Conservation (phyloP, 2,797 vertebrate species). For the Sparus aurata region DNA sequence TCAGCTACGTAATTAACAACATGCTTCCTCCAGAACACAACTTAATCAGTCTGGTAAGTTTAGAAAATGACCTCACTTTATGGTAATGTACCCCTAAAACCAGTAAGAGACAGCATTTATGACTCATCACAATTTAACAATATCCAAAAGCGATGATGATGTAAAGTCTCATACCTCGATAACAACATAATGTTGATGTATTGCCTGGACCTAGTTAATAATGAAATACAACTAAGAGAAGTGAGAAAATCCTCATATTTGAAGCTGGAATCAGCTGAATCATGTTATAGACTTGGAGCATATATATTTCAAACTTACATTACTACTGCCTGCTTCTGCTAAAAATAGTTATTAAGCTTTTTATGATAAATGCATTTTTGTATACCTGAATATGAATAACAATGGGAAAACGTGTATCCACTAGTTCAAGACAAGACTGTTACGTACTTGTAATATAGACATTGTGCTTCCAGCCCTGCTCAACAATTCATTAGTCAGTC, state of each 20-base stretch:
- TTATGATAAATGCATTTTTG: neutral
- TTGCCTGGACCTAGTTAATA: neutral
- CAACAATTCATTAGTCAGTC: conserved; percentile 32
- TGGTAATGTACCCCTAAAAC: too few species aligned
- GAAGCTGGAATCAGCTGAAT: too few species aligned
- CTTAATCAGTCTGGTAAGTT: too few species aligned
- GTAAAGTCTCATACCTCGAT: too few species aligned
- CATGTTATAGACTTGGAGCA: neutral
- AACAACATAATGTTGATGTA: too few species aligned
- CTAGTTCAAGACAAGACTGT: neutral
- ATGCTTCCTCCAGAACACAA: too few species aligned
- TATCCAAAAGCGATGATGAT: too few species aligned
- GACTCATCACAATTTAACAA: too few species aligned
- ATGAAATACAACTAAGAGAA: neutral
- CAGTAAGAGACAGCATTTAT: too few species aligned
- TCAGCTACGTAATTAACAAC: too few species aligned
- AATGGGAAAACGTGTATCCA: neutral
- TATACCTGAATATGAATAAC: neutral
- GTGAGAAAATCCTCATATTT: neutral
- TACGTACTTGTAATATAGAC: neutral
- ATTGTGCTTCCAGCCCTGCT: conserved; percentile 13
- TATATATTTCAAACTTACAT: neutral
- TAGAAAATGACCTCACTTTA: too few species aligned
- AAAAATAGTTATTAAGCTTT: neutral
- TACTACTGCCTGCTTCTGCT: neutral